Base-by-base conservation (phyloP, 2,113 vertebrate species). In the Microcebus murinus region DNA sequence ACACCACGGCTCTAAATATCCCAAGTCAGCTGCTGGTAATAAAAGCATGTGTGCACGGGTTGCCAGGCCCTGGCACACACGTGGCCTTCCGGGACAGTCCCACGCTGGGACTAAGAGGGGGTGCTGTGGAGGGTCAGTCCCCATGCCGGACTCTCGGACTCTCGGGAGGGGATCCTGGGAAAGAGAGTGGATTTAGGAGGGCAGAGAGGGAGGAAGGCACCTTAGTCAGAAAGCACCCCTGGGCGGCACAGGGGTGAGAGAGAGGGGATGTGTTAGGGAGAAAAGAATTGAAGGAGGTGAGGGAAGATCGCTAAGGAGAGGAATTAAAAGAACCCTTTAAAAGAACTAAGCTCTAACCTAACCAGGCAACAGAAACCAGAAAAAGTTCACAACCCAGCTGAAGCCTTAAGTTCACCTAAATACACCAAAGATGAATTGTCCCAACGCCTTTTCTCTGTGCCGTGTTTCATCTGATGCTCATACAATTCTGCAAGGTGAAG, bases 41-140 rank as follows among this genome's bases (percentile, higher is more conserved):
- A 31, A 52, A 68, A 68, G 39, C 48, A 5, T 17, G 0, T 0
- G 1, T 8, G 20, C 4, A 9, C 31, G 10, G 27, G 36, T 17
- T 63, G n/a, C 21, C 2, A 11, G 31, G 68, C 71, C 61, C 48
- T 8, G 31, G 67, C 18, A 50, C 14, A 36, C 17, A 1, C 0
- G 0, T 63, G 50, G 21, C 25, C 9, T 21, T 36, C 45, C 4
- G 55, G 29, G 76, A 42, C 14, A 65, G n/a, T 20, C 34, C 39
- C 36, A 23, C 21, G 3, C 3, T 31, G 55, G 36, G 25, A 25
- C 25, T 1, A 9, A 67, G 55, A 80, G 45, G 25, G 2, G 4
- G 67, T 45, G 29, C 52, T 3, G 7, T 0, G 8, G 34, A 42
- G 31, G 7, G 13, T 34, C 50, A 61, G 42, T 1, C 39, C 52